A percentile compares a stretch with the other conserved stretches of the same genome.
Evolutionary conservation across 2,888 invertebrate genomes (phyloP).

Genomic region (Cetonia aurata): DNA sequence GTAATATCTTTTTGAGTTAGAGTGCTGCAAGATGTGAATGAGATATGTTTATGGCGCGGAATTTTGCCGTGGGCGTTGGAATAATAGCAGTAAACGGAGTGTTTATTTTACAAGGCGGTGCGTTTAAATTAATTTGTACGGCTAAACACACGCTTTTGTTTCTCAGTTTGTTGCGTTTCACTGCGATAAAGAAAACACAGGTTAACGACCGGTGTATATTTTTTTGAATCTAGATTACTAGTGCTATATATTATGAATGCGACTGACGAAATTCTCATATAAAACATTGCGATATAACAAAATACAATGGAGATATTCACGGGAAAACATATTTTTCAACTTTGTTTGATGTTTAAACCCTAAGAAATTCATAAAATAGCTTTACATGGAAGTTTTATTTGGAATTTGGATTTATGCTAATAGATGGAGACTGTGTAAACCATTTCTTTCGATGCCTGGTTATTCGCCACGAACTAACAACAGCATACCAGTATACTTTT

Average conservation of each 20-base stretch:
- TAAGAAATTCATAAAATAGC: too few species aligned
- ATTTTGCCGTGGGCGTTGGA: constrained; percentile 38
- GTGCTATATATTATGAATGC: neutral
- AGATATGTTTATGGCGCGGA: constrained; percentile 38
- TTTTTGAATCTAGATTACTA: neutral
- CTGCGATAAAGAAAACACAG: constrained; percentile 34
- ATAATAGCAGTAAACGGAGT: constrained; percentile 39
- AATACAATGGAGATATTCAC: too few species aligned
- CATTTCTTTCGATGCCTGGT: too few species aligned
- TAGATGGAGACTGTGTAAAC: too few species aligned
- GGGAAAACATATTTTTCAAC: too few species aligned
- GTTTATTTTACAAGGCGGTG: constrained; percentile 38
- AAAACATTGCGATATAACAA: too few species aligned
- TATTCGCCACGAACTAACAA: too few species aligned
- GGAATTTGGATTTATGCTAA: too few species aligned
- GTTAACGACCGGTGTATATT: constrained; percentile 25
- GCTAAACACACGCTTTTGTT: constrained; percentile 32
- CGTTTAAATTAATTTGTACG: constrained; percentile 40
- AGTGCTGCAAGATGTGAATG: constrained; percentile 31
- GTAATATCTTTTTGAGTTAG: constrained; percentile 29
- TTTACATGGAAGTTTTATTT: too few species aligned
- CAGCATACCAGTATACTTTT: too few species aligned
- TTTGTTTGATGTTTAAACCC: too few species aligned
- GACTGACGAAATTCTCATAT: too few species aligned
- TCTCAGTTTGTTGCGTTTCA: constrained; percentile 17